Evolutionary conservation across 2,888 invertebrate genomes (phyloP).

Genomic region (Epirrhoe tristata): DNA sequence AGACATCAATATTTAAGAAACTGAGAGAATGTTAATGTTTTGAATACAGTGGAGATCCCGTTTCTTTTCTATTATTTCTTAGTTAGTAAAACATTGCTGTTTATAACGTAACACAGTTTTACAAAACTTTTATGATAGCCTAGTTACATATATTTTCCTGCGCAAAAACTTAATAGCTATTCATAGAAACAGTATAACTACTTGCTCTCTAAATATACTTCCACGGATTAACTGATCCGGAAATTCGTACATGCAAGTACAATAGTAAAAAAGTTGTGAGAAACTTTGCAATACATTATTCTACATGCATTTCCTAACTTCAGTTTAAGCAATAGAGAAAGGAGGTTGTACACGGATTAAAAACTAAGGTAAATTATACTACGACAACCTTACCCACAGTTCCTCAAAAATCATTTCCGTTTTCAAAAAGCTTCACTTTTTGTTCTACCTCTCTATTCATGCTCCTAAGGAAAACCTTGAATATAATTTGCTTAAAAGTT

Average conservation of each 20-base stretch:
- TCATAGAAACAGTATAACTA: background rate
- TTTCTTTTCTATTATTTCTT: background rate
- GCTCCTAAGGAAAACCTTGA: too few species aligned
- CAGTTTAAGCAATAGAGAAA: constrained; percentile 35
- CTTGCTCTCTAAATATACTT: constrained; percentile 18
- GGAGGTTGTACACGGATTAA: constrained; percentile 11
- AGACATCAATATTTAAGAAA: too few species aligned
- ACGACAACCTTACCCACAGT: too few species aligned
- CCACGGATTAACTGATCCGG: constrained; percentile 26
- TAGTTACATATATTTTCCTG: background rate
- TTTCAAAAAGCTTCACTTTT: too few species aligned
- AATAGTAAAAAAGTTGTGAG: constrained; percentile 38
- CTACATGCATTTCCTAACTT: constrained; percentile 39
- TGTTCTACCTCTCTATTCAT: too few species aligned
- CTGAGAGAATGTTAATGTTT: too few species aligned
- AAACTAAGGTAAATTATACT: background rate
- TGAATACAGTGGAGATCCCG: background rate
- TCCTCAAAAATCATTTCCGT: too few species aligned
- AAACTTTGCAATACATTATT: constrained; percentile 34
- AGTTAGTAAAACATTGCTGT: background rate
- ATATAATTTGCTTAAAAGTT: too few species aligned
- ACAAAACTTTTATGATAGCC: background rate
- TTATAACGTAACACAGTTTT: background rate
- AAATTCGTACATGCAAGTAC: constrained; percentile 26
- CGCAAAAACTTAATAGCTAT: constrained; percentile 1